Conservation (phyloP, 2,113 vertebrate species). For the Corynorhinus townsendii region DNA sequence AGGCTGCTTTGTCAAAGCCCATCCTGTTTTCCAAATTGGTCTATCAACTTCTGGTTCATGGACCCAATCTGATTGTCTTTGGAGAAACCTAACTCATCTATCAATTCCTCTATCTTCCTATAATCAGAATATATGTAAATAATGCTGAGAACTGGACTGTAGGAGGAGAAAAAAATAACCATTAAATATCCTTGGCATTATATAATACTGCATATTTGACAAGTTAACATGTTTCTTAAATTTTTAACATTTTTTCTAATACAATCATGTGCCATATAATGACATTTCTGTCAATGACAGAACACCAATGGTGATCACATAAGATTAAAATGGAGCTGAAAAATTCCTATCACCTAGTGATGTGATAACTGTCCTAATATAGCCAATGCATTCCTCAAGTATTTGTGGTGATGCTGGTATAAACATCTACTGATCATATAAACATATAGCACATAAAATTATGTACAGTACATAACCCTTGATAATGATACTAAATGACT, state of each 20-base stretch:
- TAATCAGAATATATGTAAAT: not conserved
- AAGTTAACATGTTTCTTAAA: not conserved
- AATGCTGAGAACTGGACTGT: not conserved
- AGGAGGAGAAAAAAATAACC: not conserved
- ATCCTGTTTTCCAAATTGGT: not conserved
- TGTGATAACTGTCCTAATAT: not conserved
- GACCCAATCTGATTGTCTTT: not conserved
- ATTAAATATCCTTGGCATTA: not conserved
- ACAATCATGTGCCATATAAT: too few species aligned
- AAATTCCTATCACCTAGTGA: not conserved
- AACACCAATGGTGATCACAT: not conserved
- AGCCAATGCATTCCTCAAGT: not conserved
- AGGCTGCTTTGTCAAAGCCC: not conserved
- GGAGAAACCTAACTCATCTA: not conserved
- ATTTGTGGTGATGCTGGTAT: not conserved
- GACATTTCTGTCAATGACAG: not conserved
- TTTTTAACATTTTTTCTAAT: not conserved
- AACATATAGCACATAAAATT: not conserved
- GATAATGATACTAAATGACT: not conserved
- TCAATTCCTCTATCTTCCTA: not conserved
- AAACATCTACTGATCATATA: not conserved
- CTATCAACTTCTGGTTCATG: not conserved
- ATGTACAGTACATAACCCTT: not conserved
- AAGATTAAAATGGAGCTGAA: not conserved
- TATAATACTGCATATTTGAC: too few species aligned